Conservation (phyloP, 1,140 invertebrate genomes). For the Plutomurus gul region DNA sequence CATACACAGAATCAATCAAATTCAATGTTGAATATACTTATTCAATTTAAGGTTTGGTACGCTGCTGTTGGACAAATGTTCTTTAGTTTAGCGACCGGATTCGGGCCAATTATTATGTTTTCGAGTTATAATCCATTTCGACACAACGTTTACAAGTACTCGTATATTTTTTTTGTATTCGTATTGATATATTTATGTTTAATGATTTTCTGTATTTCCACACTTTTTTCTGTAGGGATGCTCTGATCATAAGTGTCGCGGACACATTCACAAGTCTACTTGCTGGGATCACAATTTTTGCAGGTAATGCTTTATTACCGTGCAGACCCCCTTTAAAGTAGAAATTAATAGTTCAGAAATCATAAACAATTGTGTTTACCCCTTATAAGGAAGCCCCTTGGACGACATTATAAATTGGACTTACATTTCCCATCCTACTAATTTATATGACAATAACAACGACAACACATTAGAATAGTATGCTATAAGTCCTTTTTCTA, state of each 20-base stretch:
- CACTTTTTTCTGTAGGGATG: slow-evolving; percentile 58
- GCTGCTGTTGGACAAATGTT: slow-evolving; percentile 84
- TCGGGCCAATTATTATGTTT: slow-evolving; percentile 77
- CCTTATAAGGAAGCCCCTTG: too few species aligned
- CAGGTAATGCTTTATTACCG: too few species aligned
- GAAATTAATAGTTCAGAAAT: too few species aligned
- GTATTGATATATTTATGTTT: not conserved
- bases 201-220: not conserved
- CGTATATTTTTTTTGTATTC: not conserved
- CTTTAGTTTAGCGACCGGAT: slow-evolving; percentile 79
- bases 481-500: too few species aligned
- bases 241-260: slow-evolving; percentile 62
- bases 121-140: slow-evolving; percentile 81
- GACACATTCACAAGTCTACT: slow-evolving; percentile 78
- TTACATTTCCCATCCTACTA: too few species aligned
- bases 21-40: not conserved
- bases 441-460: too few species aligned
- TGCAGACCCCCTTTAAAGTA: too few species aligned
- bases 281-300: slow-evolving; percentile 87
- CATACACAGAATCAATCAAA: slow-evolving; percentile 1
- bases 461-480: too few species aligned
- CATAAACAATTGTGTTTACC: too few species aligned
- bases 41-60: slow-evolving; percentile 66
- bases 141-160: slow-evolving; percentile 81
- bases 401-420: too few species aligned